Evolutionary conservation across 2,888 invertebrate genomes (phyloP), one percentile per base, ranked within the genome.

Genomic region (Fabriciana adippe): DNA sequence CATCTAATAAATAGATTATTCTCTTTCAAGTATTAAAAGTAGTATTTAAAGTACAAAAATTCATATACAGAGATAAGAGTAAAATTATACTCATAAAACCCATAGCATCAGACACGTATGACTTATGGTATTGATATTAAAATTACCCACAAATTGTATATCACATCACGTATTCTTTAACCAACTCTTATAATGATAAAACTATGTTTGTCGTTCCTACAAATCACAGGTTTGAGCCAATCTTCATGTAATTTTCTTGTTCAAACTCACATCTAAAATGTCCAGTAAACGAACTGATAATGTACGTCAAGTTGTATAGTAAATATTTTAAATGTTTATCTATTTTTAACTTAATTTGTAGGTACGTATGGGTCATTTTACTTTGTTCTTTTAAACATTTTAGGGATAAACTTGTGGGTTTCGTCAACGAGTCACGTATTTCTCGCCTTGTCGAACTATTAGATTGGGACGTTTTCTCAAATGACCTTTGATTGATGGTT

Each of bases 201-300:
- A 64, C 64, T 55, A 56, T 65, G 59, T 62, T 55, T 70, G 67
- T 67, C 70, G 66, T 72, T 55, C 64, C 47, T 51, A 55, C 70
- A 70, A 72, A 72, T 73, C 67, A 73, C 69, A 66, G 67, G 67
- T 51, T 64, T 64, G 55, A 60, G 59, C 41, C 67, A 67, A 70
- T 69, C 60, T 67, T 69, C 61, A 57, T 61, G 67, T 70, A 69
- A 86, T 87, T 81, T 83, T 82, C 82, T 83, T 82, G 81, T 84
- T 79, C 81, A 82, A 85, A 84, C 83, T 82, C 73, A 75, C 78
- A 67, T 67, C 66, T 79, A 85, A 72, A 73, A 74, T 72, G 74
- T 74, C 72, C 68, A 73, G 71, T 59, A 69, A 71, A 71, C 74
- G 69, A 61, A 67, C 35, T 41, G 18, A 48, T n/a, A 16, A 61